phyloP scores from a whole-genome alignment of 2,797 vertebrate species.

The Leptodactylus fallax region DNA sequence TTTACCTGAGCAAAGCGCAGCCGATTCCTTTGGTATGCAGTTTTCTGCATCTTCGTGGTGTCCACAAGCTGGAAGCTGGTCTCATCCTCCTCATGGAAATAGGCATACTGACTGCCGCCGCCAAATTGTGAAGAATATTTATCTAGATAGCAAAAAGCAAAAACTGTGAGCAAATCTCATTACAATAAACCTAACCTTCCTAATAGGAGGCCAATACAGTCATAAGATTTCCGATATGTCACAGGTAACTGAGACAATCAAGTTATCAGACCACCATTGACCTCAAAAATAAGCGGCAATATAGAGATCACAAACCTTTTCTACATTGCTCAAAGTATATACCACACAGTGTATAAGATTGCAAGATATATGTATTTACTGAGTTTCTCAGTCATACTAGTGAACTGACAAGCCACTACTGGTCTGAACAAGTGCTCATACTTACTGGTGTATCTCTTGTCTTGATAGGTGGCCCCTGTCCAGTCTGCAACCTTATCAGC shows the following conservation, averaged over 20 bases:
- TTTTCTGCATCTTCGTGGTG: slow-evolving; percentile 95
- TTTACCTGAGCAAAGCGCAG: slow-evolving; percentile 97
- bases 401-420: neutral
- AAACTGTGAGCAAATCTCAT: too few relatives aligned
- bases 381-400: too few relatives aligned
- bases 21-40: slow-evolving; percentile 96
- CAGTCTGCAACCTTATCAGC: slow-evolving; percentile 92
- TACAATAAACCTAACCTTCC: too few relatives aligned
- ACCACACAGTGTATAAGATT: too few relatives aligned
- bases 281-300: too few relatives aligned
- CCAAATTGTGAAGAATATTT: slow-evolving; percentile 99
- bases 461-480: slow-evolving; percentile 98
- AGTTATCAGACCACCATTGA: too few relatives aligned
- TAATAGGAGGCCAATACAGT: too few relatives aligned
- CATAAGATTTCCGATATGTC: neutral
- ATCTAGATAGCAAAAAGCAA: slow-evolving; percentile 75
- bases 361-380: too few relatives aligned
- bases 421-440: slow-evolving; percentile 36
- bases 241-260: neutral
- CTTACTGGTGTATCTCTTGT: slow-evolving; percentile 98
- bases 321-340: too few relatives aligned
- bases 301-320: too few relatives aligned
- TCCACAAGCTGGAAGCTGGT: slow-evolving; percentile 98
- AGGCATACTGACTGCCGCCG: slow-evolving; percentile 95
- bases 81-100: slow-evolving; percentile 98